Conservation (phyloP, 1,140 invertebrate genomes). For the Olivierus martensii region DNA sequence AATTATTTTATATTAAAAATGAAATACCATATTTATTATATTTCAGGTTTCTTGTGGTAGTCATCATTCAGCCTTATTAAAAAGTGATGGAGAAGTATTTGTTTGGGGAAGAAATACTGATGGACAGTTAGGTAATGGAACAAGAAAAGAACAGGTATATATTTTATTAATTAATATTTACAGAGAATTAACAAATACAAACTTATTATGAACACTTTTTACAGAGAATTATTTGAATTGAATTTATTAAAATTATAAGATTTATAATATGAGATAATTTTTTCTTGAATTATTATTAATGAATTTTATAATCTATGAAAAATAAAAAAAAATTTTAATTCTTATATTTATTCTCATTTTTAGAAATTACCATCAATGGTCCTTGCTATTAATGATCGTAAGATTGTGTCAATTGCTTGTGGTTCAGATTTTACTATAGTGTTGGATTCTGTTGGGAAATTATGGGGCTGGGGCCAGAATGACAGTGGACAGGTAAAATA, state of each 20-base stretch:
- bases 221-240: not conserved
- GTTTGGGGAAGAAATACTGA: slow-evolving; percentile 55
- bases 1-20: not conserved
- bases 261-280: no score
- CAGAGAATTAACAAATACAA: not conserved
- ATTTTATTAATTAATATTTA: not conserved
- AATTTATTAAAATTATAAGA: no score
- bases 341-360: no score
- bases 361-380: slow-evolving; percentile 28
- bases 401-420: slow-evolving; percentile 24
- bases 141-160: slow-evolving; percentile 33
- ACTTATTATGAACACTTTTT: not conserved
- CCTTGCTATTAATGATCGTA: slow-evolving; percentile 28
- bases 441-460: slow-evolving; percentile 23
- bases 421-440: slow-evolving; percentile 30
- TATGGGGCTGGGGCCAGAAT: slow-evolving; percentile 50
- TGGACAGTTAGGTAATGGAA: slow-evolving; percentile 51
- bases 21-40: not conserved
- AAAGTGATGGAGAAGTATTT: slow-evolving; percentile 45
- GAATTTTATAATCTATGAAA: no score
- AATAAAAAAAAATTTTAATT: no score
- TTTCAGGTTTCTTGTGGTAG: slow-evolving; percentile 35
- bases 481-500: slow-evolving; percentile 25
- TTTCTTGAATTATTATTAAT: no score
- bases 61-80: slow-evolving; percentile 50